These are phyloP conservation scores for Pontoporia blainvillei DNA, from an alignment of 2,113 vertebrate species.

Conservation along the genomic window DNA sequence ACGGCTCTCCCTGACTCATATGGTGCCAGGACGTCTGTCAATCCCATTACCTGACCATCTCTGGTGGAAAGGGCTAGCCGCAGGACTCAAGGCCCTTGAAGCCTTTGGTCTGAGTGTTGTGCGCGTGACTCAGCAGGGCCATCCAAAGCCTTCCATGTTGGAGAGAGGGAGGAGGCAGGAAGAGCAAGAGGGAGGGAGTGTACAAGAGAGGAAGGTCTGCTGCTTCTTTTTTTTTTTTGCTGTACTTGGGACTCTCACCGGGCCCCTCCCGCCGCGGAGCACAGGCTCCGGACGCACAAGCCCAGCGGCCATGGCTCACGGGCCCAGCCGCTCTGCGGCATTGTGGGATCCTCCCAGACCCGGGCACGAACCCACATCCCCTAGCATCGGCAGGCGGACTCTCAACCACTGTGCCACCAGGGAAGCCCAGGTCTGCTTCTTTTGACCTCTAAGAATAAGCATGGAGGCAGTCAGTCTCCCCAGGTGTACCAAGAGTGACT, in stretches of 20 bases:
- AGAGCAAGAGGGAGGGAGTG: background rate
- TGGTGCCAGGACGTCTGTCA: background rate
- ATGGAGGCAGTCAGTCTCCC: background rate
- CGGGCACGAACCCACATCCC: too few species aligned
- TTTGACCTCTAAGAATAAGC: background rate
- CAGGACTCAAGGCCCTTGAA: background rate
- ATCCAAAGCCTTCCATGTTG: background rate
- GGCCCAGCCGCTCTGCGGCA: too few species aligned
- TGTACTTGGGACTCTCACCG: too few species aligned
- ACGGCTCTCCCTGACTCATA: background rate
- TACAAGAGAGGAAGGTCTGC: background rate
- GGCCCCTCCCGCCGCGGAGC: too few species aligned
- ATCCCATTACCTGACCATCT: background rate
- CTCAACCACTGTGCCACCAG: too few species aligned
- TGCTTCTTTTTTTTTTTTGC: background rate
- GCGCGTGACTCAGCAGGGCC: background rate
- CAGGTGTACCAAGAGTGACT: background rate
- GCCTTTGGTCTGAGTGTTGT: background rate
- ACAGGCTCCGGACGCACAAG: too few species aligned
- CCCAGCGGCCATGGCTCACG: too few species aligned
- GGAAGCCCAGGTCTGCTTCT: background rate
- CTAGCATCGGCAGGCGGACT: too few species aligned
- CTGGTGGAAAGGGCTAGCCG: background rate
- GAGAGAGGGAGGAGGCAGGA: background rate
- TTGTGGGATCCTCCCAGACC: too few species aligned